Percentiles rank a stretch among this genome's conserved stretches.
phyloP scores from a whole-genome alignment of 1,140 invertebrate species.

The Bombus superbus region DNA sequence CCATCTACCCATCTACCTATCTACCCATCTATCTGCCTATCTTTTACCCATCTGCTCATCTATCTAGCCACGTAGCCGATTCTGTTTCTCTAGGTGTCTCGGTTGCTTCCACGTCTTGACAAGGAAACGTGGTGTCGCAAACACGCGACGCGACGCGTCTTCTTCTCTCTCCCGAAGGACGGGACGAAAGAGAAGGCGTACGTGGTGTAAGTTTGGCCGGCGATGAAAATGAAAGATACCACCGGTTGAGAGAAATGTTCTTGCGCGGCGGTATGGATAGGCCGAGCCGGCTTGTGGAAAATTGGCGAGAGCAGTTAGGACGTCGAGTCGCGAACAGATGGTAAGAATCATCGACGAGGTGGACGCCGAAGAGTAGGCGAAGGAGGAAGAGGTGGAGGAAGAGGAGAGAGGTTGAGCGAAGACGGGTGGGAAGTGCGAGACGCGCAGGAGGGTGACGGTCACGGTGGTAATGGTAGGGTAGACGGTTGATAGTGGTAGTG shows the following conservation, averaged over 20 bases:
- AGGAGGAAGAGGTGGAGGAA: constrained; percentile 16
- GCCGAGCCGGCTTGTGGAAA: constrained; percentile 37
- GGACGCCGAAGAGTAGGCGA: constrained; percentile 25
- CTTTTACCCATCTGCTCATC: background rate
- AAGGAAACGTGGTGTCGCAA: background rate
- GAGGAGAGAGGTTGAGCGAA: constrained; percentile 19
- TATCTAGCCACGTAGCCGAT: background rate
- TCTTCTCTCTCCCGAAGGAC: background rate
- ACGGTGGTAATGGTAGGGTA: constrained; percentile 54
- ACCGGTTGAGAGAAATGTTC: background rate
- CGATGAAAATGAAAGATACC: too few relatives aligned
- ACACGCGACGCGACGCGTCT: background rate
- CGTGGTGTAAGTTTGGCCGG: too few relatives aligned
- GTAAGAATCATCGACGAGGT: constrained; percentile 53
- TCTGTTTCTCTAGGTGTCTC: too few relatives aligned
- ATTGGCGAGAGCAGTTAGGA: constrained; percentile 35
- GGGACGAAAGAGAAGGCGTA: too few relatives aligned
- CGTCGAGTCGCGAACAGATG: constrained; percentile 51
- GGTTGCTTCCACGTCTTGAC: background rate
- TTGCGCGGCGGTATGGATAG: constrained; percentile 20
- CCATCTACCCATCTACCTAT: too few relatives aligned
- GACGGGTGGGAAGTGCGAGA: constrained; percentile 14
- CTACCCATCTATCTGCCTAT: too few relatives aligned
- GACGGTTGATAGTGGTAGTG: constrained; percentile 53
- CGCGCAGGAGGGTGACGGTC: constrained; percentile 47